Conservation (phyloP, 2,113 vertebrate genomes). For the Tamias sibiricus region DNA sequence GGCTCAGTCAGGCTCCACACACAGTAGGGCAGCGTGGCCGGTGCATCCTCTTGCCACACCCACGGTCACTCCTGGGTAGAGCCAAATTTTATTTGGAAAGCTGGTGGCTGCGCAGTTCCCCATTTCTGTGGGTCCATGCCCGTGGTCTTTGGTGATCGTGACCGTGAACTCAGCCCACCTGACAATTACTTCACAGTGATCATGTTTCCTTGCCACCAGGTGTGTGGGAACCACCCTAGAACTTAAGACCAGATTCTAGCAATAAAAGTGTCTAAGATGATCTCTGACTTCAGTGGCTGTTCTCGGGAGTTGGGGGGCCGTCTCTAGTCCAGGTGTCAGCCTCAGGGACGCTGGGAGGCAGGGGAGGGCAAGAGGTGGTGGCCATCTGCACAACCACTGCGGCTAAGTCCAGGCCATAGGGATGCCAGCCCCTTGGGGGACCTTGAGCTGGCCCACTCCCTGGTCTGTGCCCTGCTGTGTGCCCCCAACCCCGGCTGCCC, state of each 20-base stretch:
- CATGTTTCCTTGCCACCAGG: constrained; percentile 82
- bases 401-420: not conserved
- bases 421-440: not conserved
- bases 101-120: constrained; percentile 81
- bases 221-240: constrained; percentile 84
- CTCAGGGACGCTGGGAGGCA: not conserved
- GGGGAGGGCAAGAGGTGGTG: too few species aligned
- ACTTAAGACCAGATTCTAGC: constrained; percentile 85
- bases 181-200: constrained; percentile 80
- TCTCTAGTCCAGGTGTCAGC: too few species aligned
- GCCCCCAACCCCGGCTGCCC: not conserved
- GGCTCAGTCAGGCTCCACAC: not conserved
- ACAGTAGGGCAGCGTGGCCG: constrained; percentile 79
- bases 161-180: constrained; percentile 83
- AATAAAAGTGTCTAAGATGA: constrained; percentile 87
- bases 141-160: constrained; percentile 74
- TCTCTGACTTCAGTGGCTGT: accelerated
- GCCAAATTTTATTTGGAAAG: constrained; percentile 85
- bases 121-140: constrained; percentile 80
- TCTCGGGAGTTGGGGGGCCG: not conserved
- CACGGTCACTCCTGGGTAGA: constrained; percentile 74
- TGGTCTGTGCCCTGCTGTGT: not conserved
- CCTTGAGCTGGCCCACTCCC: not conserved
- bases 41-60: constrained; percentile 82
- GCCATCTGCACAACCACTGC: too few species aligned